Conservation (phyloP, 2,797 vertebrate genomes). For the Malurus leucopterus region DNA sequence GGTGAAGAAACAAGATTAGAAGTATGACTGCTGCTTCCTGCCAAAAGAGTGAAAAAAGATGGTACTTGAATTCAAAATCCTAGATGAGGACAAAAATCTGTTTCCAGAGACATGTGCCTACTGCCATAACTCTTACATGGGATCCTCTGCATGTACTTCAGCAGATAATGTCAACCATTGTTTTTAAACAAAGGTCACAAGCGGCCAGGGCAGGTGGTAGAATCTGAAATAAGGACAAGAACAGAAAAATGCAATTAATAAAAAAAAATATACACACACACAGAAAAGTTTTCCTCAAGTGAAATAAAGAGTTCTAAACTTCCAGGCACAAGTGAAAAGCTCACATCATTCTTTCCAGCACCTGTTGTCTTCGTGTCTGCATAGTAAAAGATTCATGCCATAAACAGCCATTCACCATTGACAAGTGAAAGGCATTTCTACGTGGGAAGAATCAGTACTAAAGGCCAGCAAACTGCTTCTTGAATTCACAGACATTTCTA, state of each 20-base stretch:
- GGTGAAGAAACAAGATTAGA: background rate
- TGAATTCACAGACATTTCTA: slow-evolving; percentile 45
- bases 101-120: background rate
- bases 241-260: background rate
- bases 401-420: slow-evolving; percentile 25
- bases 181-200: background rate
- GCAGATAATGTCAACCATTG: background rate
- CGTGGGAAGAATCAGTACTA: slow-evolving; percentile 24
- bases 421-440: slow-evolving; percentile 38
- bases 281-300: background rate
- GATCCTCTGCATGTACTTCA: background rate
- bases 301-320: slow-evolving; percentile 11
- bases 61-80: background rate
- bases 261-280: background rate
- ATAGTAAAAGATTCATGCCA: slow-evolving; percentile 29
- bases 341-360: slow-evolving; percentile 26
- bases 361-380: slow-evolving; percentile 42
- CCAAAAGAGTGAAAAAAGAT: background rate
- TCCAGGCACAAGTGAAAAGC: slow-evolving; percentile 19
- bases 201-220: background rate
- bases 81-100: slow-evolving; percentile 3
- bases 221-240: background rate
- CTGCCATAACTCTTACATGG: background rate
- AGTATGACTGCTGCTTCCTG: background rate
- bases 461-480: slow-evolving; percentile 45